Evolutionary conservation across 2,797 vertebrate genomes (phyloP).

Genomic region (Leontocebus nigricollis): DNA sequence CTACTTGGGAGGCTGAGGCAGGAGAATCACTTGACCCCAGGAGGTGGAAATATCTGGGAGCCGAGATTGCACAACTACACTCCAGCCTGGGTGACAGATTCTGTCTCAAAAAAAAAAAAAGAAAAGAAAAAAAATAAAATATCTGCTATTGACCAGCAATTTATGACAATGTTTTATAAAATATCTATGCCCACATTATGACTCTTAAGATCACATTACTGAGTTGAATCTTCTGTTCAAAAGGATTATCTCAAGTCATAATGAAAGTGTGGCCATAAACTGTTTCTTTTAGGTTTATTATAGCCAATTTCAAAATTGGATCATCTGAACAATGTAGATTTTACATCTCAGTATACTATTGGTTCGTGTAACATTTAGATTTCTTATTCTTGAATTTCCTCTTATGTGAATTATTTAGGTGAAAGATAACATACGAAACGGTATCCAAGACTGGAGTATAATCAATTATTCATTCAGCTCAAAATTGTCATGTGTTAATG

Average conservation of each 20-base stretch:
- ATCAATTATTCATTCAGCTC: not conserved
- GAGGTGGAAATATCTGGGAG: not conserved
- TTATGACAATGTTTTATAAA: constrained; percentile 25
- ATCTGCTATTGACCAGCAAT: not conserved
- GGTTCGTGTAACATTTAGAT: not conserved
- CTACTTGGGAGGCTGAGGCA: not conserved
- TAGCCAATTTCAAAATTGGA: constrained; percentile 2
- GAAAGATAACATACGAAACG: not conserved
- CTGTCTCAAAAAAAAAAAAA: not conserved
- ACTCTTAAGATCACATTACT: not conserved
- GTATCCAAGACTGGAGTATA: not conserved
- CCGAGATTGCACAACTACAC: not conserved
- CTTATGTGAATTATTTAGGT: not conserved
- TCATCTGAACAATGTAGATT: constrained; percentile 11
- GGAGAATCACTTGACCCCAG: not conserved
- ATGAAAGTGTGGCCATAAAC: not conserved
- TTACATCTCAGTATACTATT: not conserved
- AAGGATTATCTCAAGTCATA: not conserved
- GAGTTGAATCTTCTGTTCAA: not conserved
- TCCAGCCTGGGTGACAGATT: not conserved
- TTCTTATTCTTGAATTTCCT: not conserved
- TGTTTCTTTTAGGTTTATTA: constrained; percentile 10
- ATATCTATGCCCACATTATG: not conserved
- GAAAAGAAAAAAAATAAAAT: not conserved
- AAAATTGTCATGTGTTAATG: not conserved